Evolutionary conservation across 2,888 invertebrate genomes (phyloP).

Genomic region (Eupithecia subfuscata): DNA sequence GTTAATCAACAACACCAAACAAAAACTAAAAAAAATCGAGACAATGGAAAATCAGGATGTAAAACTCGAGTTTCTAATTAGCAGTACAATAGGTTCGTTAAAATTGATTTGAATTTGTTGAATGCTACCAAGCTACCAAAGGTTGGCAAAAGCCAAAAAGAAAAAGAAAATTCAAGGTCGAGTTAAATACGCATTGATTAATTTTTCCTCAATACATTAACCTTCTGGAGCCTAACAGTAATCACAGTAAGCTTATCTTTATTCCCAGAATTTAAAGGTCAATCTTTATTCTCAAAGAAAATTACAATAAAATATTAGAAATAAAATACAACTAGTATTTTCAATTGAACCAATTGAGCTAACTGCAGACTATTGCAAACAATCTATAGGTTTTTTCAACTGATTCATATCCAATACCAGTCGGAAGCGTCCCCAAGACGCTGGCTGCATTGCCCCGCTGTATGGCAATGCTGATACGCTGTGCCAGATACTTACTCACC

Average conservation of each 20-base stretch:
- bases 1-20: not conserved
- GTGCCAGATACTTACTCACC: too few relatives aligned
- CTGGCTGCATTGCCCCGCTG: too few relatives aligned
- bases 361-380: too few relatives aligned
- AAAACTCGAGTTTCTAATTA: constrained; percentile 5
- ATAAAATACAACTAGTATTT: too few relatives aligned
- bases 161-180: not conserved
- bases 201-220: not conserved
- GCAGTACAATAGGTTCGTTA: constrained; percentile 34
- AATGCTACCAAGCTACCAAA: constrained; percentile 8
- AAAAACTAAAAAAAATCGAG: constrained; percentile 3
- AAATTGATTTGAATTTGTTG: constrained; percentile 28
- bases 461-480: too few relatives aligned
- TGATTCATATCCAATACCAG: too few relatives aligned
- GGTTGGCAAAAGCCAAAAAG: not conserved
- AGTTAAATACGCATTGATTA: not conserved
- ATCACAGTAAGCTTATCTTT: not conserved
- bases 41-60: constrained; percentile 11
- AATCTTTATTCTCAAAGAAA: too few relatives aligned
- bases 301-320: too few relatives aligned
- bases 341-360: too few relatives aligned
- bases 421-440: too few relatives aligned
- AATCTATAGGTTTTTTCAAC: too few relatives aligned
- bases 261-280: too few relatives aligned
- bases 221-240: not conserved